Base-by-base conservation (phyloP, 1,140 invertebrate genomes). In the Zaprionus lachaisei region DNA sequence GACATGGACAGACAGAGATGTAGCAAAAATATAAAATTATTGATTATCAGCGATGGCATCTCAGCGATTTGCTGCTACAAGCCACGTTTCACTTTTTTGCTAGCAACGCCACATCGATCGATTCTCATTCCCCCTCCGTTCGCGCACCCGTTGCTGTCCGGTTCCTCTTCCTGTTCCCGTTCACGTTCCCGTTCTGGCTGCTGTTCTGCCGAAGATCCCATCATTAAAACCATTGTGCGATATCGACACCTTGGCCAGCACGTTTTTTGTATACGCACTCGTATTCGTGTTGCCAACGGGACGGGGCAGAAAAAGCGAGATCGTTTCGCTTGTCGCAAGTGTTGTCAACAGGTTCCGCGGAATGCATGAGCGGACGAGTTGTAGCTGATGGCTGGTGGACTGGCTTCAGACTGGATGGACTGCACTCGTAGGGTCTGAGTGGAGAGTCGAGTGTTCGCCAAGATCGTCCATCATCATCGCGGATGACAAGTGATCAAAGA, bases 181-280 rank as follows among this genome's bases (percentile, higher is more conserved):
- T 37, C 51, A 24, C 24, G n/a, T 64, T 58, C 31, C 44, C 44
- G 24, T 49, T 44, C 57, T 38, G 34, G 44, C 15, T 57, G 41
- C 57, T 57, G 57, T 38, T n/a, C 14, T 37, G 28, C 41, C 56
- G 61, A 69, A 83, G 85, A 89, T 90, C 79, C 85, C 85, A 90
- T 90, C 85, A 90, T 90, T 90, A 90, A 90, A 90, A 90, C 72
- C 85, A 90, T 90, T 90, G 85, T 89, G 85, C 85, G 85, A 90
- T 90, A 90, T 90, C 85, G 85, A 90, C 85, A 90, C 85, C 85
- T 90, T 62, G 69, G 55, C 64, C 72, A 84, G 69, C 84, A 89
- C 81, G 62, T 66, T 72, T 51, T 74, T 63, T 44, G 15, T 68
- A 28, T 58, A 34, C 14, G 17, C 58, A 26, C 22, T 83, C 77